Conservation (phyloP, 1,140 invertebrate genomes). For the Capitella teleta region DNA sequence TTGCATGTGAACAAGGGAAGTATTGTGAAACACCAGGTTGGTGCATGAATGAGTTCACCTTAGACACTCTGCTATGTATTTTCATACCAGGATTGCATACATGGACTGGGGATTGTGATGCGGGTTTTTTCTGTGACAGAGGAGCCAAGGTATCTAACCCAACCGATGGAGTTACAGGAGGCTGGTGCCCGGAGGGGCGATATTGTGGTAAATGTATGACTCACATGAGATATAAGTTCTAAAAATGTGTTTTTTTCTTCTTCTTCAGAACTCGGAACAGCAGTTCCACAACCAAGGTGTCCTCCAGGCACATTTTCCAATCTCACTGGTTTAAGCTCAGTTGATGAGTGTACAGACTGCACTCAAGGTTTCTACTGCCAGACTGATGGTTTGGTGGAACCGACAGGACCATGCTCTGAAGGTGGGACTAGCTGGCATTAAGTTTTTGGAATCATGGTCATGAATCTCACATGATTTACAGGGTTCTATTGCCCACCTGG, state of each 20-base stretch:
- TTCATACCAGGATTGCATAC: constrained; percentile 18
- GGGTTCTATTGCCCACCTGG: constrained; percentile 25
- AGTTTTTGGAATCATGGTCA: neutral
- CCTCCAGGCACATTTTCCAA: constrained; percentile 31
- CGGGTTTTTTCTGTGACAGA: constrained; percentile 35
- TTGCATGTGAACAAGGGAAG: constrained; percentile 23
- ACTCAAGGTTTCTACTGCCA: constrained; percentile 31
- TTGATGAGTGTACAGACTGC: constrained; percentile 25
- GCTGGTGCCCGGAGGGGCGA: constrained; percentile 29
- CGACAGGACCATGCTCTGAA: constrained; percentile 27
- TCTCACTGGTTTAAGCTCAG: constrained; percentile 18
- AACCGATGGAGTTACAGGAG: constrained; percentile 30
- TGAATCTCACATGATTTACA: neutral
- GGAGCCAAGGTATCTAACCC: constrained; percentile 26
- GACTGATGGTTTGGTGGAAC: constrained; percentile 22
- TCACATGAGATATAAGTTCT: neutral
- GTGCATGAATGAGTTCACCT: neutral
- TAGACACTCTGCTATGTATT: neutral
- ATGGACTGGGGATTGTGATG: constrained; percentile 30
- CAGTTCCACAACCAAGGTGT: constrained; percentile 25
- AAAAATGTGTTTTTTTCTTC: neutral
- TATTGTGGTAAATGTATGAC: constrained; percentile 20
- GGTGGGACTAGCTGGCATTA: constrained; percentile 16
- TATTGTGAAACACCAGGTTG: constrained; percentile 20
- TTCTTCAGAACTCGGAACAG: constrained; percentile 2